Percentiles rank a stretch among this genome's conserved stretches.
Evolutionary conservation across 2,797 vertebrate species (phyloP).

Genomic region (Microctenopoma stevenorrisi): DNA sequence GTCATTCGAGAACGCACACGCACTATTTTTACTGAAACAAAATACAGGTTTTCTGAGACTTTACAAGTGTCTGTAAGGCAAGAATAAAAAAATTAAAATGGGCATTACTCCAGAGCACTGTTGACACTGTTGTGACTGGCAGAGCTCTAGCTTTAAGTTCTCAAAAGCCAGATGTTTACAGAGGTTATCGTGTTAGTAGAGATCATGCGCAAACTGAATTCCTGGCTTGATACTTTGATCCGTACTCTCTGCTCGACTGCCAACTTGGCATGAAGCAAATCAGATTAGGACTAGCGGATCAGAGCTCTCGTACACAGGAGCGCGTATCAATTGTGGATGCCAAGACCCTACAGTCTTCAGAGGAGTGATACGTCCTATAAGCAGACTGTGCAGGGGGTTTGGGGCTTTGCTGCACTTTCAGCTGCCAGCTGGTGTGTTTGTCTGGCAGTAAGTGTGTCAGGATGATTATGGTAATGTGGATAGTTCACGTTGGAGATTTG

Average conservation of each 20-base stretch:
- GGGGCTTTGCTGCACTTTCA: constrained; percentile 3
- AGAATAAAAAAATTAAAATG: neutral
- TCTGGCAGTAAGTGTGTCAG: constrained; percentile 35
- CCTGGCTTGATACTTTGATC: neutral
- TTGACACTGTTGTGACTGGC: neutral
- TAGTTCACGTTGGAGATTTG: constrained; percentile 38
- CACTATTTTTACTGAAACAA: too few relatives aligned
- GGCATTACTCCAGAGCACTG: neutral
- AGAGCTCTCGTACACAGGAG: neutral
- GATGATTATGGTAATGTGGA: constrained; percentile 56
- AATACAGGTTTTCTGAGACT: neutral
- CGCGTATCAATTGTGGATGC: neutral
- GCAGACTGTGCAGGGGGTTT: neutral
- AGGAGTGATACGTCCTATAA: neutral
- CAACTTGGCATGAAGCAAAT: neutral
- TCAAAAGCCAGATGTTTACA: neutral
- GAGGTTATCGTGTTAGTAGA: neutral
- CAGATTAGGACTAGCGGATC: neutral
- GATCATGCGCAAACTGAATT: neutral
- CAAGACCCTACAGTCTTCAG: neutral
- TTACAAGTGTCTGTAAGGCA: too few relatives aligned
- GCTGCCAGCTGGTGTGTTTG: constrained; percentile 22
- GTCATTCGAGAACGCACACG: too few relatives aligned
- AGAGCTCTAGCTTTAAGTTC: neutral
- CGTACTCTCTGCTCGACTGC: neutral